A percentile compares a stretch with the other conserved stretches of the same genome.
Conservation (phyloP, 2,113 vertebrate species). For the Willisornis vidua region DNA sequence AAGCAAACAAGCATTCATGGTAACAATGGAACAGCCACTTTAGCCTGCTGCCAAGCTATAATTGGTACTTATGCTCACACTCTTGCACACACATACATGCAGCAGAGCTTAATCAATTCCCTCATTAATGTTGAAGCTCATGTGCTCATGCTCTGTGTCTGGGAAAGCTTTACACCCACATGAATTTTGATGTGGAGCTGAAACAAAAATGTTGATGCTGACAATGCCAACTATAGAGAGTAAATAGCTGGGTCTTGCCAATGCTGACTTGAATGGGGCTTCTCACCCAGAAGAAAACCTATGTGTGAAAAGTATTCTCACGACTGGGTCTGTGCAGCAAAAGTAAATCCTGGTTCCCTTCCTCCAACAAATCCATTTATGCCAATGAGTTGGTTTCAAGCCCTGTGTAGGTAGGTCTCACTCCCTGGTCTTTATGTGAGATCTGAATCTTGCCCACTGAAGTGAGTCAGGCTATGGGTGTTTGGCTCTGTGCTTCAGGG, state of each 20-base stretch:
- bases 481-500: slow-evolving; percentile 1
- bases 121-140: slow-evolving; percentile 54
- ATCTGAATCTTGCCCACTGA: not conserved
- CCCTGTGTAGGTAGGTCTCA: not conserved
- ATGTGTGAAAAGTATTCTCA: slow-evolving; percentile 38
- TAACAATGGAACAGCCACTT: slow-evolving; percentile 12
- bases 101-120: slow-evolving; percentile 44
- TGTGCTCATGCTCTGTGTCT: slow-evolving; percentile 45
- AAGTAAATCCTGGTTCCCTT: slow-evolving; percentile 14
- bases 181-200: slow-evolving; percentile 63
- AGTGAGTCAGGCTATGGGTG: slow-evolving; percentile 1
- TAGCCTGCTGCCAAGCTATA: slow-evolving; percentile 14
- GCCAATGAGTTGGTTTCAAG: not conserved
- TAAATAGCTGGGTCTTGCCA: slow-evolving; percentile 64
- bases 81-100: slow-evolving; percentile 24
- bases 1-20: not conserved
- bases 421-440: not conserved
- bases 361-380: not conserved
- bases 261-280: slow-evolving; percentile 44
- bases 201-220: slow-evolving; percentile 69
- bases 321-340: not conserved
- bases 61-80: slow-evolving; percentile 10
- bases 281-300: slow-evolving; percentile 52
- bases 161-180: slow-evolving; percentile 64
- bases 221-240: slow-evolving; percentile 31